Conservation (phyloP, 2,888 invertebrate species). For the Epirrita christyi region DNA sequence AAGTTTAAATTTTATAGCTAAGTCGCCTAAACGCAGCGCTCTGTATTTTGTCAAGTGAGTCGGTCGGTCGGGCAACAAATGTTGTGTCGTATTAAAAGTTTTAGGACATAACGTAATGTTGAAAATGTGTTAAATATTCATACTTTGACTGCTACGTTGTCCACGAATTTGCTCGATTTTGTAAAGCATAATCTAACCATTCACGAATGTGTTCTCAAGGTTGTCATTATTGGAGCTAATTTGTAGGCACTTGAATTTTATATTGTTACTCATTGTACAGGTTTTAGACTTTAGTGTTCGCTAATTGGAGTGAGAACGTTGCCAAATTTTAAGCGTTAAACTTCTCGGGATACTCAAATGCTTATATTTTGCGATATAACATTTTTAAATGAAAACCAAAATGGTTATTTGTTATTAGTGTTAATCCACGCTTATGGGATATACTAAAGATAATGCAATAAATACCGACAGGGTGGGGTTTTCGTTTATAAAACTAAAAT, state of each 20-base stretch:
- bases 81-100: no score
- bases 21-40: no score
- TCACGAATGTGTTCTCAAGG: no score
- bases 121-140: slow-evolving; percentile 32
- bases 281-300: slow-evolving; percentile 31
- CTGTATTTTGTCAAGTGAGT: no score
- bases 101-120: no score
- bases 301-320: slow-evolving; percentile 53
- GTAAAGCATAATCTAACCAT: neutral
- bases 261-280: slow-evolving; percentile 16
- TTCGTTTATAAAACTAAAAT: no score
- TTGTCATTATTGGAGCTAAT: neutral
- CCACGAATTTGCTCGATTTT: slow-evolving; percentile 2
- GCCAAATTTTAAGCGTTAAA: slow-evolving; percentile 64
- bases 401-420: no score
- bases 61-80: no score
- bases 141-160: slow-evolving; percentile 21
- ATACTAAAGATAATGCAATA: neutral
- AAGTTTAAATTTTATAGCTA: no score
- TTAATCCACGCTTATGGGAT: neutral
- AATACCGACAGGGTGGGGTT: no score
- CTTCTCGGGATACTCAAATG: slow-evolving; percentile 38
- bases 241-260: neutral
- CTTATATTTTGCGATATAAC: slow-evolving; percentile 57
- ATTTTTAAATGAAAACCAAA: slow-evolving; percentile 13